Conservation (phyloP, 1,140 invertebrate species). For the Drosophila biarmipes region DNA sequence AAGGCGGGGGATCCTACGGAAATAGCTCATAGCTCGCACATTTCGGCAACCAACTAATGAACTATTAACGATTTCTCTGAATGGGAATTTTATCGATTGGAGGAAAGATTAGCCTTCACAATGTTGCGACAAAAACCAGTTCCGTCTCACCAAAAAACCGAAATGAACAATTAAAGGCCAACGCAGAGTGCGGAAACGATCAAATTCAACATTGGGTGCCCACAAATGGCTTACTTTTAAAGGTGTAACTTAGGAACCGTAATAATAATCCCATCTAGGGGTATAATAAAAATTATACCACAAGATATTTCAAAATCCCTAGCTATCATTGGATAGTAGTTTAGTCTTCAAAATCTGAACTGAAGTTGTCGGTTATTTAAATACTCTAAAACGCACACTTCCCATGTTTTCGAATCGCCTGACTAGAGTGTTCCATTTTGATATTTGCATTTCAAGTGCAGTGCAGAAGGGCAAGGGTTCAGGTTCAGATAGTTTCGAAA, state of each 20-base stretch:
- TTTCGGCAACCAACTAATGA: slow-evolving; percentile 51
- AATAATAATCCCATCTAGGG: background rate
- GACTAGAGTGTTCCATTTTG: background rate
- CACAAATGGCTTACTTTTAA: slow-evolving; percentile 10
- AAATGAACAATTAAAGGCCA: slow-evolving; percentile 33
- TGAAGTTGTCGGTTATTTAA: too few species aligned
- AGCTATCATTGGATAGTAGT: background rate
- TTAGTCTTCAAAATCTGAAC: too few species aligned
- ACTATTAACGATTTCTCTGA: slow-evolving; percentile 51
- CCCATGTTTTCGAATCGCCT: background rate
- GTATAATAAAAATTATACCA: too few species aligned
- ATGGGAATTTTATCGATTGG: slow-evolving; percentile 48
- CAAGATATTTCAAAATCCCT: background rate
- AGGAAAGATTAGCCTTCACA: slow-evolving; percentile 75
- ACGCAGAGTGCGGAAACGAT: slow-evolving; percentile 29
- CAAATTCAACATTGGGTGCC: slow-evolving; percentile 27
- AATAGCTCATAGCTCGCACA: slow-evolving; percentile 9
- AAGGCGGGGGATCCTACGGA: background rate
- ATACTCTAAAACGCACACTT: too few species aligned
- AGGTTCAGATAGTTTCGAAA: slow-evolving; percentile 34
- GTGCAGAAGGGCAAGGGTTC: background rate
- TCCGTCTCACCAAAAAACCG: slow-evolving; percentile 14
- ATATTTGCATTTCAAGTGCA: slow-evolving; percentile 45
- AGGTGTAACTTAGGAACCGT: background rate
- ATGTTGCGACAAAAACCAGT: slow-evolving; percentile 63